phyloP scores from a whole-genome alignment of 2,113 vertebrate genomes.

The Orthonyx spaldingii region DNA sequence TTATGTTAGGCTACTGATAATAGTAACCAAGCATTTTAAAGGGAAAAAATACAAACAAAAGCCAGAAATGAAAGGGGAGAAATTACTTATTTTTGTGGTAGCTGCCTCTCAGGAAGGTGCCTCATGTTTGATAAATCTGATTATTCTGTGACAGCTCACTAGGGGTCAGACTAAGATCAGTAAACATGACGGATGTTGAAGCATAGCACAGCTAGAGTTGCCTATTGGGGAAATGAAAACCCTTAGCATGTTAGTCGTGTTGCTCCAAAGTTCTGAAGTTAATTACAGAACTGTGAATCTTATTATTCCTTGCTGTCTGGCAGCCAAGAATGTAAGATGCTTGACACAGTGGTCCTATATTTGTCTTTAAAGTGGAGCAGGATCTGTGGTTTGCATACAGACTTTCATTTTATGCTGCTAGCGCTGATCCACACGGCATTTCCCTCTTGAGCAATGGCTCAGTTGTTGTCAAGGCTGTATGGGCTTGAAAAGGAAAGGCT shows the following conservation, averaged over 20 bases:
- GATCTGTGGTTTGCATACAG: background rate
- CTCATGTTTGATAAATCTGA: background rate
- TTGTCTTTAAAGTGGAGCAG: background rate
- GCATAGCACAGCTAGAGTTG: accelerated
- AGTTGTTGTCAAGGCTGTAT: background rate
- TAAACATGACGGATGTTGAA: background rate
- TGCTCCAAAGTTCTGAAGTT: background rate
- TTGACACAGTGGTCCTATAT: background rate
- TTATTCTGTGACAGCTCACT: constrained; percentile 46
- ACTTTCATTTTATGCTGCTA: background rate
- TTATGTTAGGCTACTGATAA: background rate
- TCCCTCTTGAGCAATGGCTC: background rate
- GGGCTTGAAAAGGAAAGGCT: background rate
- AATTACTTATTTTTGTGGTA: background rate
- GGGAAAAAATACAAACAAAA: background rate
- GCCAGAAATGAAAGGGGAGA: background rate
- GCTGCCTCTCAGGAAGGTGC: background rate
- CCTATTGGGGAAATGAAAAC: background rate
- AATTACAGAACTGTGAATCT: background rate
- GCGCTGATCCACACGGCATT: background rate
- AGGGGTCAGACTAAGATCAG: constrained; percentile 59
- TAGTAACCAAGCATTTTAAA: background rate
- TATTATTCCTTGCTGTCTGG: background rate
- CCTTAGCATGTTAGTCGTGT: background rate
- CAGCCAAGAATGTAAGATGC: background rate